phyloP scores from a whole-genome alignment of 37 sponge, comb jelly and placozoan genomes.

The Tethya wilhelma region DNA sequence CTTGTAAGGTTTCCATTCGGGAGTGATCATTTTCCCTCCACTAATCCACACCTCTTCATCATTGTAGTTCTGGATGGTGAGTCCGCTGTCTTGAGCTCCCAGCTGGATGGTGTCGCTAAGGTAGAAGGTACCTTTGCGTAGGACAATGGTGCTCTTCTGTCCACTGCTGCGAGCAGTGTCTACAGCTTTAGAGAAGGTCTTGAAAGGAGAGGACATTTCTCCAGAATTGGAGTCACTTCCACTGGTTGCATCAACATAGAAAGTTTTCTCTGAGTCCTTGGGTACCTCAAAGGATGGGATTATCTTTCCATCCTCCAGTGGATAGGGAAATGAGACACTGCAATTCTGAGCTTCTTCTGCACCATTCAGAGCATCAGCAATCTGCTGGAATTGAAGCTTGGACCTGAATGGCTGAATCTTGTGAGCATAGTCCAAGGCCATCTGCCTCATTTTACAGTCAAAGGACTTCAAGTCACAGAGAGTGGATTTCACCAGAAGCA shows the following conservation, averaged over 20 bases:
- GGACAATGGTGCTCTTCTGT: slow-evolving; percentile 30
- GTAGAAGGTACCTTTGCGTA: slow-evolving; percentile 65
- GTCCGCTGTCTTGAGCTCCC: slow-evolving; percentile 22
- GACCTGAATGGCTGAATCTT: slow-evolving; percentile 57
- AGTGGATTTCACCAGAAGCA: neutral
- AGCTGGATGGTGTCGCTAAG: slow-evolving; percentile 53
- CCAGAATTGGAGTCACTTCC: slow-evolving; percentile 72
- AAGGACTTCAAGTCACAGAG: slow-evolving; percentile 42
- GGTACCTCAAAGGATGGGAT: neutral
- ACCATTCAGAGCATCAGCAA: slow-evolving; percentile 69
- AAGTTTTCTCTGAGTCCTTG: neutral
- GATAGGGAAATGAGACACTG: slow-evolving; percentile 18
- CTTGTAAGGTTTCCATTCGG: slow-evolving; percentile 37
- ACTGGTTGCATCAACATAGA: slow-evolving; percentile 55
- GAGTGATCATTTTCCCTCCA: slow-evolving; percentile 61
- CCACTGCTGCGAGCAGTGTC: slow-evolving; percentile 3
- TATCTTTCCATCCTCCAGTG: neutral
- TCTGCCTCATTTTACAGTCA: slow-evolving; percentile 64
- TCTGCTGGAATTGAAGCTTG: slow-evolving; percentile 28
- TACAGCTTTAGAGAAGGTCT: slow-evolving; percentile 45
- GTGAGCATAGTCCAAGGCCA: slow-evolving; percentile 67
- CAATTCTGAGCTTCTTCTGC: slow-evolving; percentile 62
- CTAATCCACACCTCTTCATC: slow-evolving; percentile 65
- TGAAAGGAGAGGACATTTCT: slow-evolving; percentile 32
- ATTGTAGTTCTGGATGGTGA: slow-evolving; percentile 52